Percentiles rank a stretch among this genome's conserved stretches.
Conservation (phyloP, 2,113 vertebrate species). For the Chinchilla lanigera region DNA sequence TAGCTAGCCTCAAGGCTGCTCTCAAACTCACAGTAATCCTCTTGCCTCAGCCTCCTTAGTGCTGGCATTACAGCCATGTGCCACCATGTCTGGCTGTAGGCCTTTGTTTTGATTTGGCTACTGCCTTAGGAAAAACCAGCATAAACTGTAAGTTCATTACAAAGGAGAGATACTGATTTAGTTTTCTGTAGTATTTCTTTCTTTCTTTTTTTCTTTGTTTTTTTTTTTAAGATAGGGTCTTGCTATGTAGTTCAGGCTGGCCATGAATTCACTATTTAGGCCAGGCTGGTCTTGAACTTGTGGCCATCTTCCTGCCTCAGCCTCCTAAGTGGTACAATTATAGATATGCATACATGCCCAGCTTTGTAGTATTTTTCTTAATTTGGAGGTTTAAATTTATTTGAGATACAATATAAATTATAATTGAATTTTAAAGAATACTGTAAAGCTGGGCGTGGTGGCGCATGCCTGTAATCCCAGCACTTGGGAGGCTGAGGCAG, state of each 20-base stretch:
- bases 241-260: neutral
- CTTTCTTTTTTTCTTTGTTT: fast-evolving
- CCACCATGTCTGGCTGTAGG: neutral
- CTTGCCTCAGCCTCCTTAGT: neutral
- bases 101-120: neutral
- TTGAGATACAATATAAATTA: neutral
- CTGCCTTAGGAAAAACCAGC: neutral
- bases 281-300: neutral
- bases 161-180: conserved; percentile 33
- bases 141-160: neutral
- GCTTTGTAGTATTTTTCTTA: neutral
- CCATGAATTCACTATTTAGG: neutral
- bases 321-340: neutral
- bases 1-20: neutral
- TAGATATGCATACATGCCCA: neutral
- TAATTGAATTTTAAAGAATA: conserved; percentile 46
- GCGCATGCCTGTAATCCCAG: neutral
- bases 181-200: neutral
- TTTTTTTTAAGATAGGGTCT: neutral
- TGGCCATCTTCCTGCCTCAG: neutral
- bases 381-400: conserved; percentile 52
- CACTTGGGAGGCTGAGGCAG: neutral
- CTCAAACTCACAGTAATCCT: neutral
- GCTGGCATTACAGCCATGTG: neutral
- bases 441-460: neutral